Evolutionary conservation across 2,888 invertebrate genomes (phyloP).

Genomic region (Tholera decimalis): DNA sequence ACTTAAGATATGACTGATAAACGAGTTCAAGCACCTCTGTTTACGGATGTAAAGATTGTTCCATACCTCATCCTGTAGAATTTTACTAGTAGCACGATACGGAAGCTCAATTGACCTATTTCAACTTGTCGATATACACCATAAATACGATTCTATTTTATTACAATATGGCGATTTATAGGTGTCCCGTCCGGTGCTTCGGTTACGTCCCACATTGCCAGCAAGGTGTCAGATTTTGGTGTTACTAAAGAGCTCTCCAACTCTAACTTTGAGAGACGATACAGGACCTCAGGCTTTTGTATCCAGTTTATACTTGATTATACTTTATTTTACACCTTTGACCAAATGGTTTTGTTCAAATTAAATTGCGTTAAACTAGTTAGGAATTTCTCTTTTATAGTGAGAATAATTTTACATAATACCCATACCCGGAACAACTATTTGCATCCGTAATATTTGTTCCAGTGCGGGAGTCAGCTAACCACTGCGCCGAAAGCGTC

Average conservation of each 20-base stretch:
- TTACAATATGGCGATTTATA: conserved; percentile 35
- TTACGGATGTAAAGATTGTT: neutral
- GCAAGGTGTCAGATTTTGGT: neutral
- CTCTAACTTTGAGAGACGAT: neutral
- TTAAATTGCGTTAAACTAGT: no score
- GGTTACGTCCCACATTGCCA: conserved; percentile 1
- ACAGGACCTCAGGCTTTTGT: neutral
- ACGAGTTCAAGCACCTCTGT: no score
- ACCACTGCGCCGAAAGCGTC: no score
- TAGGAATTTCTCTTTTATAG: no score
- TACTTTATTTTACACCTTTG: no score
- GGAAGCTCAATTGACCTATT: conserved; percentile 27
- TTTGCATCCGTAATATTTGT: no score
- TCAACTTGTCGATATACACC: conserved; percentile 21
- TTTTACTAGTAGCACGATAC: conserved; percentile 8
- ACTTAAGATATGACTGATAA: no score
- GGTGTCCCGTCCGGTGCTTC: conserved; percentile 38
- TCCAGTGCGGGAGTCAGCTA: no score
- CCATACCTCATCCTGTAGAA: neutral
- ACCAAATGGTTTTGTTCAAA: no score
- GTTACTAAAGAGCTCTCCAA: neutral
- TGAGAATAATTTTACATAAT: no score
- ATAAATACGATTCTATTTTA: conserved; percentile 31
- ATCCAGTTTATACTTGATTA: no score
- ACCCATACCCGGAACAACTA: no score